phyloP scores from a whole-genome alignment of 2,113 vertebrate genomes.

The Beaufortia kweichowensis region DNA sequence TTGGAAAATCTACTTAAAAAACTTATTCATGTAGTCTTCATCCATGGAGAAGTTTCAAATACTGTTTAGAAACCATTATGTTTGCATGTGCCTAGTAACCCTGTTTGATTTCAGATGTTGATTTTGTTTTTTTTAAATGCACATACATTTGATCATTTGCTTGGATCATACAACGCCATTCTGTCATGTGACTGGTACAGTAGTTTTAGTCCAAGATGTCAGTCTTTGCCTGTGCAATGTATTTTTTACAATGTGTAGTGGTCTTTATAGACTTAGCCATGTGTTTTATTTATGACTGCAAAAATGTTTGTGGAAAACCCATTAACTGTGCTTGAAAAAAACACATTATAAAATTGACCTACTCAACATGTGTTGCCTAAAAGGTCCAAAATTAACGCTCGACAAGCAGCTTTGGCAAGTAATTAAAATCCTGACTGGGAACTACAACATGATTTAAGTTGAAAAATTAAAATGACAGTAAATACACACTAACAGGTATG shows the following conservation, averaged over 20 bases:
- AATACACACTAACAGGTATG: no score
- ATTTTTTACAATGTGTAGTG: no score
- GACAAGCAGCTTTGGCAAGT: no score
- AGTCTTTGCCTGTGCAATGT: neutral
- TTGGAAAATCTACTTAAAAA: neutral
- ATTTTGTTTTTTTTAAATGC: neutral
- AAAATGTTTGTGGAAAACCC: neutral
- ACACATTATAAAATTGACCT: no score
- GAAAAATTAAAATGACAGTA: no score
- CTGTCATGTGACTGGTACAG: no score
- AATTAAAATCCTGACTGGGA: no score
- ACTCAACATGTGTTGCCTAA: no score
- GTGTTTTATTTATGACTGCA: neutral
- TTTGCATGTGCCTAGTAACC: neutral
- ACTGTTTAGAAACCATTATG: neutral
- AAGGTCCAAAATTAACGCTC: no score
- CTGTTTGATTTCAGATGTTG: neutral
- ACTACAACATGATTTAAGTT: no score
- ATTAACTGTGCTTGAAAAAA: no score
- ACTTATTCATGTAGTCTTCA: constrained; percentile 3
- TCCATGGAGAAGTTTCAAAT: constrained; percentile 65
- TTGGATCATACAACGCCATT: constrained; percentile 23
- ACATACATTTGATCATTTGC: constrained; percentile 49
- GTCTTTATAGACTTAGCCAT: constrained; percentile 7
- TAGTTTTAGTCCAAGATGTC: neutral